Evolutionary conservation across 2,888 invertebrate genomes (phyloP).

Genomic region (Chymomyza amoena): DNA sequence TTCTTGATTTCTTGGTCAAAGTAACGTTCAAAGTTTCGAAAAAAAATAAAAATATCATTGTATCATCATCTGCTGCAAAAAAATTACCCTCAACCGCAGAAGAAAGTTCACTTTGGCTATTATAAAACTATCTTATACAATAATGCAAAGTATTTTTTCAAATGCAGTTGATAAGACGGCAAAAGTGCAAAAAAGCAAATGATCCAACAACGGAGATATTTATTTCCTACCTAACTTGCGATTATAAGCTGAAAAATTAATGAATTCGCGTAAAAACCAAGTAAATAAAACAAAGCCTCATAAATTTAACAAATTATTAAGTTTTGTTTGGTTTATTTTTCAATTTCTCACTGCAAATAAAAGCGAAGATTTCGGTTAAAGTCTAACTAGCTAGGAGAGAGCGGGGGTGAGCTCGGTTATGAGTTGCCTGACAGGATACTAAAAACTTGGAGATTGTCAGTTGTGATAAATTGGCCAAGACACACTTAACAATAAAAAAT

Average conservation of each 20-base stretch:
- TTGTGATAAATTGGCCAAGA: slow-evolving; percentile 34
- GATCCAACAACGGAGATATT: slow-evolving; percentile 5
- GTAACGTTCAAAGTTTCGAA: not conserved
- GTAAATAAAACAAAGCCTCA: slow-evolving; percentile 46
- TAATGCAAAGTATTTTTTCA: slow-evolving; percentile 7
- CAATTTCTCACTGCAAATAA: not conserved
- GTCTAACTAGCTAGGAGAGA: slow-evolving; percentile 19
- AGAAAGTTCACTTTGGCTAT: slow-evolving; percentile 11
- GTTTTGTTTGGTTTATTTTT: slow-evolving; percentile 24
- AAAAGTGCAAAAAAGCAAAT: not conserved
- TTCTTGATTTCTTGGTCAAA: not conserved
- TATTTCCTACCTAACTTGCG: slow-evolving; percentile 20
- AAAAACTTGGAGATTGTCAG: slow-evolving; percentile 55
- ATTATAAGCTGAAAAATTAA: slow-evolving; percentile 41
- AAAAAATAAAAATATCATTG: not conserved
- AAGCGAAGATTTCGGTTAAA: slow-evolving; percentile 1
- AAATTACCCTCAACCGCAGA: not conserved
- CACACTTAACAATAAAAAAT: slow-evolving; percentile 15
- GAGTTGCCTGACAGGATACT: slow-evolving; percentile 61
- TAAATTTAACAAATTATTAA: slow-evolving; percentile 53
- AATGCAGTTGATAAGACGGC: slow-evolving; percentile 13
- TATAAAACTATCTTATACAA: slow-evolving; percentile 19
- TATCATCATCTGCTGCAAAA: not conserved
- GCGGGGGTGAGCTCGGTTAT: slow-evolving; percentile 28
- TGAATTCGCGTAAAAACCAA: slow-evolving; percentile 35